phyloP scores from a whole-genome alignment of 92 coral and sea anemone species.

The Diadumene lineata region DNA sequence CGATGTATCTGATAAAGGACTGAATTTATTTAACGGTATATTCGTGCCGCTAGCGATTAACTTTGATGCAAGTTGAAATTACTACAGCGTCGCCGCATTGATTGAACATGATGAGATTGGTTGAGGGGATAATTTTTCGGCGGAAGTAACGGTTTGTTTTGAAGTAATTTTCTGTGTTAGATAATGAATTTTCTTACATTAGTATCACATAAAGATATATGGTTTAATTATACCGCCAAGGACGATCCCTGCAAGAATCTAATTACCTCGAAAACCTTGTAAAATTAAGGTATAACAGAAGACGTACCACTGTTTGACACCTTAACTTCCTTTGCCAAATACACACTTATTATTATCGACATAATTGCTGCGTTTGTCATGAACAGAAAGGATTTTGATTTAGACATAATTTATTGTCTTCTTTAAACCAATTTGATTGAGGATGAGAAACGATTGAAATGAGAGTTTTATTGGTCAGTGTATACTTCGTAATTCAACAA shows the following conservation, averaged over 20 bases:
- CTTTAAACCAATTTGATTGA: no score
- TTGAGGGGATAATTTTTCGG: background rate
- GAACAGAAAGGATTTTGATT: background rate
- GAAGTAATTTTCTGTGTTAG: background rate
- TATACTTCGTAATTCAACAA: no score
- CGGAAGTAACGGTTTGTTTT: background rate
- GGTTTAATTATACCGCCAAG: background rate
- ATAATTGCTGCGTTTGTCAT: background rate
- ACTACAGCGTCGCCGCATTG: no score
- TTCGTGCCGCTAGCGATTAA: background rate
- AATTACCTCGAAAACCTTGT: background rate
- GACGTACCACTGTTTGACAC: background rate
- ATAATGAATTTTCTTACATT: background rate
- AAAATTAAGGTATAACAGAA: no score
- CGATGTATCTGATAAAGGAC: background rate
- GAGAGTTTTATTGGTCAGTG: no score
- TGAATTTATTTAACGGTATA: background rate
- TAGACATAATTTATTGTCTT: background rate
- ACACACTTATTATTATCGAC: background rate
- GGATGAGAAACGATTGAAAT: no score
- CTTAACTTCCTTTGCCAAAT: background rate
- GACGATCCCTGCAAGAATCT: background rate
- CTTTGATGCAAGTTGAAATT: background rate
- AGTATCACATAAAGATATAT: background rate
- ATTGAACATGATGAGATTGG: background rate